phyloP scores from a whole-genome alignment of 2,888 invertebrate genomes.

The Xestia rhomboidea region DNA sequence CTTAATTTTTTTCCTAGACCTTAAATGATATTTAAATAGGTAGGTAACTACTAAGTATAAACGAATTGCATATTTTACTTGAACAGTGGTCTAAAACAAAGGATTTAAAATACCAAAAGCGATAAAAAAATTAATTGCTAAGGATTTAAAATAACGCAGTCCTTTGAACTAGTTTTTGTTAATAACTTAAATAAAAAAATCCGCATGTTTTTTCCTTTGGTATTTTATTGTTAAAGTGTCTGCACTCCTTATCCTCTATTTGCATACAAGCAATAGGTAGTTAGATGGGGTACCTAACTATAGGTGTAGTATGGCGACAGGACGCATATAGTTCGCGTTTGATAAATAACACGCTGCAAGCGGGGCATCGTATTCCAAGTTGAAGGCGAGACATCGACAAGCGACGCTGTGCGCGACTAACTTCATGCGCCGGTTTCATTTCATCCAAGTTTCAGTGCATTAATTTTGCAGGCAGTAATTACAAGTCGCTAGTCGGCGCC shows the following conservation, averaged over 20 bases:
- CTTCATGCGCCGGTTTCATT: constrained; percentile 88
- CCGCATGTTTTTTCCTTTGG: background rate
- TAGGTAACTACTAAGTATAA: background rate
- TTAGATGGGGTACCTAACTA: constrained; percentile 30
- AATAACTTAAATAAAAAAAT: constrained; percentile 33
- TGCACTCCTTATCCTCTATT: constrained; percentile 27
- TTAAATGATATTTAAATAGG: constrained; percentile 17
- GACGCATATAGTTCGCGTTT: constrained; percentile 63
- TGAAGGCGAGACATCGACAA: constrained; percentile 75
- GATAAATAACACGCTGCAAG: constrained; percentile 66
- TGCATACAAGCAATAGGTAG: constrained; percentile 49
- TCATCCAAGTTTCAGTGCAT: constrained; percentile 89
- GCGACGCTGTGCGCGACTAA: constrained; percentile 74
- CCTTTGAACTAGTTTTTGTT: constrained; percentile 32
- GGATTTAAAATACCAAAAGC: constrained; percentile 16
- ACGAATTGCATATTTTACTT: constrained; percentile 23
- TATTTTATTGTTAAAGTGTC: constrained; percentile 17
- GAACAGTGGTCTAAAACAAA: constrained; percentile 19
- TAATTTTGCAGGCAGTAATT: constrained; percentile 90
- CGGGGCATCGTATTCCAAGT: constrained; percentile 75
- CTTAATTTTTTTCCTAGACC: constrained; percentile 24
- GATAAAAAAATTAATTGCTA: constrained; percentile 18
- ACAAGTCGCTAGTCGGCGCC: constrained; percentile 87
- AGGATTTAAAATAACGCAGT: constrained; percentile 22
- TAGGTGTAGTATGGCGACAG: constrained; percentile 19